These are phyloP conservation scores for Drosophila glabriapex DNA, from an alignment of 2,888 invertebrate genomes.

Conservation along the genomic window DNA sequence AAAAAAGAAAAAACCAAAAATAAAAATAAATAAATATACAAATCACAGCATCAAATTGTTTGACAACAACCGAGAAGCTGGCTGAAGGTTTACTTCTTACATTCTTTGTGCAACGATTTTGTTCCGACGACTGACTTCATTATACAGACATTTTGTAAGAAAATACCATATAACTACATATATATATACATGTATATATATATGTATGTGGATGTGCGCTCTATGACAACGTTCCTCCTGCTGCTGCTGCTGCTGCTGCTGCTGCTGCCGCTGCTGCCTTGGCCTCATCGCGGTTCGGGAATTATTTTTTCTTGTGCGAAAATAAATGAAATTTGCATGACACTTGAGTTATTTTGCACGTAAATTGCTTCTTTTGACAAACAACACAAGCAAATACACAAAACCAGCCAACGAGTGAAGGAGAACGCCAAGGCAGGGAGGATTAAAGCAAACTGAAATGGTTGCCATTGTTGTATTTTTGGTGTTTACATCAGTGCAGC, in stretches of 20 bases:
- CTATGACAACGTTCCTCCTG: conserved; percentile 65
- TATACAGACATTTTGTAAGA: conserved; percentile 71
- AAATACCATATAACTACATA: conserved; percentile 62
- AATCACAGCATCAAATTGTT: conserved; percentile 61
- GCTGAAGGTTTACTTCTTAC: conserved; percentile 36
- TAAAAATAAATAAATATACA: conserved; percentile 34
- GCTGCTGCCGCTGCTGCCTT: conserved; percentile 1
- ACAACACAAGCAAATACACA: conserved; percentile 79
- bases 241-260: conserved; percentile 3
- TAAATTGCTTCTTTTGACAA: conserved; percentile 84
- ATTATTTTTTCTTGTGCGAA: conserved; percentile 79
- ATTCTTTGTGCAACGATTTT: conserved; percentile 58
- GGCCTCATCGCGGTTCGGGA: conserved; percentile 64
- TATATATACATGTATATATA: conserved; percentile 17
- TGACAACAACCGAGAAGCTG: conserved; percentile 49
- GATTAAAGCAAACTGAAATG: conserved; percentile 65
- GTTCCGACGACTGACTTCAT: conserved; percentile 75
- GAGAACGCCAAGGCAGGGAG: conserved; percentile 15
- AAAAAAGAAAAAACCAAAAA: conserved; percentile 23
- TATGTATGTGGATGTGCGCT: conserved; percentile 39
- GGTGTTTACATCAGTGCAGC: conserved; percentile 78
- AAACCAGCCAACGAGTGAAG: conserved; percentile 50
- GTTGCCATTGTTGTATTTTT: conserved; percentile 80
- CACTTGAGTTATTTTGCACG: conserved; percentile 85
- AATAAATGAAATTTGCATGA: conserved; percentile 84